phyloP scores from a whole-genome alignment of 2,888 invertebrate genomes.

The Cecidostiba fungosa region DNA sequence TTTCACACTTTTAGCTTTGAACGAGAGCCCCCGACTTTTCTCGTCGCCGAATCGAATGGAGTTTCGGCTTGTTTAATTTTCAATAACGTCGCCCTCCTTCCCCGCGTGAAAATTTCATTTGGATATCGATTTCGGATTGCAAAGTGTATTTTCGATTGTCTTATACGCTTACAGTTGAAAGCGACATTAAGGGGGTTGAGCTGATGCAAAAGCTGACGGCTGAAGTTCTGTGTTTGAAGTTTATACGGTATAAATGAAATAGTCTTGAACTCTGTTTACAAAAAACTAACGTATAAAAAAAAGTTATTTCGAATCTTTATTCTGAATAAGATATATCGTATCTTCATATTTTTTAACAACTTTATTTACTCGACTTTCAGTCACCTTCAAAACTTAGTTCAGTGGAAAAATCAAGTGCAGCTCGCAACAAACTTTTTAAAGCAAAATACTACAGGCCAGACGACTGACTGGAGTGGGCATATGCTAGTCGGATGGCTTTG shows the following conservation, averaged over 20 bases:
- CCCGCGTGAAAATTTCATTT: conserved; percentile 32
- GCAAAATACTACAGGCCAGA: background rate
- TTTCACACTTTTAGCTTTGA: background rate
- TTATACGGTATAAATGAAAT: too few relatives aligned
- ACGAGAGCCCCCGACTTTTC: conserved; percentile 1
- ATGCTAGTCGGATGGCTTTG: background rate
- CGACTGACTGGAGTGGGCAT: background rate
- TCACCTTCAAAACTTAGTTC: too few relatives aligned
- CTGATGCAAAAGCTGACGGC: too few relatives aligned
- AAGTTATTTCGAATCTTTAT: too few relatives aligned
- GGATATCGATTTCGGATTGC: conserved; percentile 41
- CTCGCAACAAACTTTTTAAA: background rate
- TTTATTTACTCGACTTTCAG: too few relatives aligned
- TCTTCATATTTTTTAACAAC: too few relatives aligned
- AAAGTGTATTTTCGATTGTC: conserved; percentile 18
- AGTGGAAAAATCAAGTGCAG: background rate
- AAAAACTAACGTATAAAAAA: too few relatives aligned
- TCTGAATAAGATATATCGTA: too few relatives aligned
- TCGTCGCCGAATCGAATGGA: background rate
- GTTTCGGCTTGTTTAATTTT: conserved; percentile 45
- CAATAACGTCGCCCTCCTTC: conserved; percentile 2
- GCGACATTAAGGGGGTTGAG: background rate
- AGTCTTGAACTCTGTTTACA: too few relatives aligned
- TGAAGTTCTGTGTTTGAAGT: too few relatives aligned
- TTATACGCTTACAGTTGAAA: background rate